Conservation (phyloP, 2,888 invertebrate genomes). For the Drosophila subquinaria region DNA sequence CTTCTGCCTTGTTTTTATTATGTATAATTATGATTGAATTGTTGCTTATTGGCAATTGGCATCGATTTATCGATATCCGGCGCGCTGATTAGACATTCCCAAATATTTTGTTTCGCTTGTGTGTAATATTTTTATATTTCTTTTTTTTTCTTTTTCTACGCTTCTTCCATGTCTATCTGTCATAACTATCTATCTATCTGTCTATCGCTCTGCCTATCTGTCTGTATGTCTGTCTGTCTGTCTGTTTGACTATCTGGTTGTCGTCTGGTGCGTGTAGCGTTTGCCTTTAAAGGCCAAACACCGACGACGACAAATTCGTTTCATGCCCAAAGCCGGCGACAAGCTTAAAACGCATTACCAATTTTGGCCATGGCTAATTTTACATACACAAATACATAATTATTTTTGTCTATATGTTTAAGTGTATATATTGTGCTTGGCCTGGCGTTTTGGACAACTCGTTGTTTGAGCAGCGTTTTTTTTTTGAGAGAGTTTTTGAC, state of each 20-base stretch:
- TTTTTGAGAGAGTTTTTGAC: constrained; percentile 8
- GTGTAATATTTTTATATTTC: not conserved
- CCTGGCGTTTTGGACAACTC: constrained; percentile 29
- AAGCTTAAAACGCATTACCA: constrained; percentile 73
- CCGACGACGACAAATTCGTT: constrained; percentile 67
- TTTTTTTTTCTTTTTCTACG: not conserved
- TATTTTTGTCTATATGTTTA: not conserved
- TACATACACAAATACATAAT: constrained; percentile 38
- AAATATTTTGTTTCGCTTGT: constrained; percentile 1
- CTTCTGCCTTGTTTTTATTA: not conserved
- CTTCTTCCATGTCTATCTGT: constrained; percentile 21
- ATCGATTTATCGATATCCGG: constrained; percentile 34
- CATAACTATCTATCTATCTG: constrained; percentile 15
- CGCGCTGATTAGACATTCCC: constrained; percentile 28
- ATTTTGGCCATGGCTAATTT: constrained; percentile 76
- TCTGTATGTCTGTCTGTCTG: constrained; percentile 18
- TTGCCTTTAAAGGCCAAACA: constrained; percentile 63
- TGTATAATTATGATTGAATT: not conserved
- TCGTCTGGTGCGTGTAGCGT: constrained; percentile 44
- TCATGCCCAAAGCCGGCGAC: constrained; percentile 71
- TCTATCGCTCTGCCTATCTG: constrained; percentile 8
- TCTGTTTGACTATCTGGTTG: constrained; percentile 9
- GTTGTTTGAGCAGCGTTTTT: constrained; percentile 30
- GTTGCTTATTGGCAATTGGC: constrained; percentile 2
- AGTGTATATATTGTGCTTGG: constrained; percentile 3